phyloP scores from a whole-genome alignment of 2,888 invertebrate genomes.

The Caenorhabditis becei region DNA sequence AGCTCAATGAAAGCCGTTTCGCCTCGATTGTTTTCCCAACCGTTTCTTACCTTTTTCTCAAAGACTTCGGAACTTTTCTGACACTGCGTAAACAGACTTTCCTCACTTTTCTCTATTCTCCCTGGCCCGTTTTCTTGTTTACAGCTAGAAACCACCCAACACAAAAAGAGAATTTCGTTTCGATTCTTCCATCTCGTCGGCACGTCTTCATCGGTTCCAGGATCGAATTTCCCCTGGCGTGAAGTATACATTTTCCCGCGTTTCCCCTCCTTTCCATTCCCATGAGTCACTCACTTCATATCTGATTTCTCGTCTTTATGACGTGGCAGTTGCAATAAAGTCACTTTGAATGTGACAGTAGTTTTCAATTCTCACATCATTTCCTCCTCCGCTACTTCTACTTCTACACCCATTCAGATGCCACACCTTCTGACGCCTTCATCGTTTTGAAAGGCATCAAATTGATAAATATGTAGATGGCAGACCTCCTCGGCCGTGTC shows the following conservation, averaged over 20 bases:
- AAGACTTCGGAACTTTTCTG: conserved; percentile 38
- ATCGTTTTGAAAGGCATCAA: conserved; percentile 41
- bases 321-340: conserved; percentile 19
- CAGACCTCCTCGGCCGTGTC: conserved; percentile 13
- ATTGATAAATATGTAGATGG: conserved; percentile 55
- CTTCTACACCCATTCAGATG: background rate
- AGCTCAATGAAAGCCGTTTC: conserved; percentile 4
- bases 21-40: conserved; percentile 23
- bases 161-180: too few relatives aligned
- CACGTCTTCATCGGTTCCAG: conserved; percentile 1
- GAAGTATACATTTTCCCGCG: conserved; percentile 25
- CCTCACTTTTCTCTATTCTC: conserved; percentile 5
- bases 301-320: conserved; percentile 16
- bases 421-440: conserved; percentile 31
- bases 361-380: background rate
- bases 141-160: too few relatives aligned
- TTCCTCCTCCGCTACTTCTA: background rate
- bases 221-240: conserved; percentile 22
- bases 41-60: conserved; percentile 9
- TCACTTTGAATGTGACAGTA: background rate
- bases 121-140: background rate
- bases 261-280: background rate
- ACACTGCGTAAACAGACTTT: conserved; percentile 36
- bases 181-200: conserved; percentile 1
- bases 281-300: background rate